Percentiles rank a stretch among this genome's conserved stretches.
Conservation (phyloP, 2,113 vertebrate species). For the Myxocyprinus asiaticus region DNA sequence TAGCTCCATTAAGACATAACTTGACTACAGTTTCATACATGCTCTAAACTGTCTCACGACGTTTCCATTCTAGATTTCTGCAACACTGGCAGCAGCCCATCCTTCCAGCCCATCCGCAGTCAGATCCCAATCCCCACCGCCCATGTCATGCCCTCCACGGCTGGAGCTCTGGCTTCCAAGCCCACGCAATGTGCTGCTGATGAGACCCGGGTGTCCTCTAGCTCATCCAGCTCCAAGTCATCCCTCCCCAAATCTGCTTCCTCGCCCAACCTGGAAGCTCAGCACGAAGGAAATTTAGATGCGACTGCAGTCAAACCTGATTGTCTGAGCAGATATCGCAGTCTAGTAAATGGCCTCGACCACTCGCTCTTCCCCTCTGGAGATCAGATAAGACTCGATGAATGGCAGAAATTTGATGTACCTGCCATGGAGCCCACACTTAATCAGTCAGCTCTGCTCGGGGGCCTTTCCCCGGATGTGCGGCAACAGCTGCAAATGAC, state of each 20-base stretch:
- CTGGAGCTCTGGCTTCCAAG: slow-evolving; percentile 80
- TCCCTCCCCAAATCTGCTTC: slow-evolving; percentile 78
- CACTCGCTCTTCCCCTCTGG: slow-evolving; percentile 78
- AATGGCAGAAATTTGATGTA: slow-evolving; percentile 83
- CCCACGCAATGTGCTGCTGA: slow-evolving; percentile 67
- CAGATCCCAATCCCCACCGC: slow-evolving; percentile 94
- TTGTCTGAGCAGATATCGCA: slow-evolving; percentile 76
- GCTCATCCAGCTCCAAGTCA: slow-evolving; percentile 70
- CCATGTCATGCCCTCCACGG: slow-evolving; percentile 96
- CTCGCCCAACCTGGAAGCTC: slow-evolving; percentile 74
- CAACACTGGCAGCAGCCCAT: slow-evolving; percentile 83
- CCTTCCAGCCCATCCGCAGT: slow-evolving; percentile 93
- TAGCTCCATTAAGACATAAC: neutral
- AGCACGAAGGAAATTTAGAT: slow-evolving; percentile 55
- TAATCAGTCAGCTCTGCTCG: slow-evolving; percentile 84
- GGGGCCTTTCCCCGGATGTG: slow-evolving; percentile 80
- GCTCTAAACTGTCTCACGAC: neutral
- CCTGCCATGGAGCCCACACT: slow-evolving; percentile 86
- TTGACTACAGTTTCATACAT: neutral
- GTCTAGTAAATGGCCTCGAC: slow-evolving; percentile 80
- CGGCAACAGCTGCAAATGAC: slow-evolving; percentile 79
- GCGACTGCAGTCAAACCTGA: slow-evolving; percentile 62
- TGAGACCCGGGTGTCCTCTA: slow-evolving; percentile 64
- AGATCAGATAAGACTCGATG: slow-evolving; percentile 78
- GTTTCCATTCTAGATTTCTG: slow-evolving; percentile 78